Percentiles rank a stretch among this genome's conserved stretches.
These are phyloP conservation scores for Odontocolon sp. DNA, from an alignment of 2,888 invertebrate species.

Conservation along the genomic window DNA sequence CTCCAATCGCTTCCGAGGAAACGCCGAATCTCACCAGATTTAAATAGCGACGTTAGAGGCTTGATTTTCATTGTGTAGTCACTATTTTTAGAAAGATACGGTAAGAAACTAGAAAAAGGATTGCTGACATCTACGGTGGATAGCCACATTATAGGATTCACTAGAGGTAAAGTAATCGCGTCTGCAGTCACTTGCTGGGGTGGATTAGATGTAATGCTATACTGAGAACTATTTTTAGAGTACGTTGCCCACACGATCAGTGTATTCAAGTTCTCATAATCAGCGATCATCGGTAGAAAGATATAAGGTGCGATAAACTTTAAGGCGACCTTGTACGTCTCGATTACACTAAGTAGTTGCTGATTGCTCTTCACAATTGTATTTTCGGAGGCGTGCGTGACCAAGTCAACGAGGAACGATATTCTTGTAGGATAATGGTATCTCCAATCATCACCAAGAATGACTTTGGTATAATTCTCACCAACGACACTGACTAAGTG, in stretches of 20 bases:
- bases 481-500: too few relatives aligned
- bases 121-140: slow-evolving; percentile 54
- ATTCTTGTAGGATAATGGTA: slow-evolving; percentile 59
- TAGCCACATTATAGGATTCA: slow-evolving; percentile 60
- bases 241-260: slow-evolving; percentile 55
- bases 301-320: slow-evolving; percentile 55
- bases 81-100: slow-evolving; percentile 9
- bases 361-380: slow-evolving; percentile 14
- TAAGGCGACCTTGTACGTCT: slow-evolving; percentile 35
- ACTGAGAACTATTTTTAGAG: slow-evolving; percentile 25
- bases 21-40: not conserved
- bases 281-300: slow-evolving; percentile 53
- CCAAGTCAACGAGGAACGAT: slow-evolving; percentile 50
- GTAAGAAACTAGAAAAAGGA: slow-evolving; percentile 59
- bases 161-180: slow-evolving; percentile 45
- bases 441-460: too few relatives aligned
- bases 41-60: slow-evolving; percentile 48
- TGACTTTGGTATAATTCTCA: too few relatives aligned
- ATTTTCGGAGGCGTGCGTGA: slow-evolving; percentile 41
- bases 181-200: not conserved
- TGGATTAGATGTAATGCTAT: slow-evolving; percentile 3
- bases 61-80: slow-evolving; percentile 9
- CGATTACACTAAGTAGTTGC: slow-evolving; percentile 1
- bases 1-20: slow-evolving; percentile 54
- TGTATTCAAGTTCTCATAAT: slow-evolving; percentile 28